Conservation (phyloP, 2,113 vertebrate genomes). For the Abramis brama region DNA sequence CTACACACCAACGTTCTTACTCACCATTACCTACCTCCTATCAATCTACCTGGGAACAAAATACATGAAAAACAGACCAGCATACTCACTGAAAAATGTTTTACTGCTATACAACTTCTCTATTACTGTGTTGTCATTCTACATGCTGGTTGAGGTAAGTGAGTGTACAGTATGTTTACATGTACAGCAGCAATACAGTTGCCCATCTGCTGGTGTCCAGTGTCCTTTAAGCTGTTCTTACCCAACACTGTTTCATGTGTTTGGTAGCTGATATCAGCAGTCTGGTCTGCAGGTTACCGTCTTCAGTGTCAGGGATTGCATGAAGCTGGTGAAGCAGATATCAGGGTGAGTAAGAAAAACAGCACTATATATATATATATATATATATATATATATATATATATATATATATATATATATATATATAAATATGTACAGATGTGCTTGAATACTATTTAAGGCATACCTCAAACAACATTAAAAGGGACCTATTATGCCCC, state of each 20-base stretch:
- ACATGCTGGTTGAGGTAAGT: conserved; percentile 87
- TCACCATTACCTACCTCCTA: conserved; percentile 81
- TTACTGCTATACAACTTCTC: conserved; percentile 85
- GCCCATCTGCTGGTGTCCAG: not conserved
- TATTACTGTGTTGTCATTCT: conserved; percentile 84
- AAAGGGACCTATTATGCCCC: too few species aligned
- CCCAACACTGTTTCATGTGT: conserved; percentile 14
- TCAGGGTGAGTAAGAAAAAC: conserved; percentile 76
- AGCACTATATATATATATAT: not conserved
- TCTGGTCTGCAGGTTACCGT: conserved; percentile 84
- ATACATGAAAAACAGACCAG: conserved; percentile 82
- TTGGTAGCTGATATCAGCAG: conserved; percentile 81
- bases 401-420: too few species aligned
- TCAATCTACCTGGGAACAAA: conserved; percentile 82
- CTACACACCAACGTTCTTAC: conserved; percentile 81
- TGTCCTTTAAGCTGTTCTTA: not conserved
- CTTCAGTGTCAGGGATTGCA: conserved; percentile 85
- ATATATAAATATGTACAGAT: not conserved
- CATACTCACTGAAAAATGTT: conserved; percentile 79
- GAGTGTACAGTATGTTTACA: not conserved
- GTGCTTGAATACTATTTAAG: not conserved
- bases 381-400: too few species aligned
- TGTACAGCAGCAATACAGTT: not conserved
- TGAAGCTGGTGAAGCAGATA: conserved; percentile 79
- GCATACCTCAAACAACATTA: not conserved